Conservation (phyloP, 2,797 vertebrate genomes). For the Aulostomus chinensis region DNA sequence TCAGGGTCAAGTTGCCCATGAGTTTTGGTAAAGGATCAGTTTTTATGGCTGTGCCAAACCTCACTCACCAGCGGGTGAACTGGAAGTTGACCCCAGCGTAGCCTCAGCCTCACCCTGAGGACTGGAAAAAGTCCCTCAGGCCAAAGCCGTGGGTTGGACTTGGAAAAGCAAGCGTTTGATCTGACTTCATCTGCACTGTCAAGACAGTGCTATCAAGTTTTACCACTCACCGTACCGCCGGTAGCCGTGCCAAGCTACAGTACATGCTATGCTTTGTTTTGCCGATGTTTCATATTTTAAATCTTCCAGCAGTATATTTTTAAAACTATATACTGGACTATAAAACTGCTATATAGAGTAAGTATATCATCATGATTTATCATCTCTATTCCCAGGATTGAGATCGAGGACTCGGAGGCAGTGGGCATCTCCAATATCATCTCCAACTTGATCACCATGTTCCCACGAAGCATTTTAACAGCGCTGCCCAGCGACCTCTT, state of each 20-base stretch:
- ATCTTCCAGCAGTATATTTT: not conserved
- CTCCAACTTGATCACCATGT: constrained; percentile 97
- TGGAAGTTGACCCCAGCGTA: constrained; percentile 38
- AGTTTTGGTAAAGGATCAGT: constrained; percentile 49
- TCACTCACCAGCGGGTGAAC: constrained; percentile 35
- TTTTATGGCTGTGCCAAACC: constrained; percentile 44
- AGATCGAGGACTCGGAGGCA: constrained; percentile 98
- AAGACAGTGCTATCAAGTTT: constrained; percentile 4
- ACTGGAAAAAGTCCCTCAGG: constrained; percentile 41
- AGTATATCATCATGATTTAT: not conserved
- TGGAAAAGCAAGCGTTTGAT: constrained; percentile 7
- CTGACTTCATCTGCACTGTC: constrained; percentile 1
- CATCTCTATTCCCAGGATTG: constrained; percentile 83
- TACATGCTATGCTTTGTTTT: not conserved
- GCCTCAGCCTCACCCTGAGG: constrained; percentile 31
- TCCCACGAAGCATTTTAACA: constrained; percentile 92
- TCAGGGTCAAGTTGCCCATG: constrained; percentile 41
- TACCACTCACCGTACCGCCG: not conserved
- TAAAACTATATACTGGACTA: too few relatives aligned
- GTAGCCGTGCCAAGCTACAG: not conserved
- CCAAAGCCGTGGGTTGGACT: constrained; percentile 13
- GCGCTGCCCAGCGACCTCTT: constrained; percentile 96
- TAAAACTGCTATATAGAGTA: too few relatives aligned
- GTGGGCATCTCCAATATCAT: constrained; percentile 97
- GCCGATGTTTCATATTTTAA: not conserved